phyloP scores from a whole-genome alignment of 2,797 vertebrate genomes.

The Staurois parvus region DNA sequence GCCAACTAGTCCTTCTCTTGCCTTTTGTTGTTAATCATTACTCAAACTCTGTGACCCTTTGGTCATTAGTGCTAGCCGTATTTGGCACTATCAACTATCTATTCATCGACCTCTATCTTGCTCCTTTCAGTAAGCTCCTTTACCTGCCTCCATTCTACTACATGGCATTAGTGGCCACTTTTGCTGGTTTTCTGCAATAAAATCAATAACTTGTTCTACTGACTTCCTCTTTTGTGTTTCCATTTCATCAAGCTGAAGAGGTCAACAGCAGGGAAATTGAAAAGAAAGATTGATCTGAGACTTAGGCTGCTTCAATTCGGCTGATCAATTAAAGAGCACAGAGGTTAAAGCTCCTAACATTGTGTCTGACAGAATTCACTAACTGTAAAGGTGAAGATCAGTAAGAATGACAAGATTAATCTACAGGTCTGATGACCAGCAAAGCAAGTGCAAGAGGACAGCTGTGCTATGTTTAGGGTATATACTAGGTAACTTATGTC shows the following conservation, averaged over 20 bases:
- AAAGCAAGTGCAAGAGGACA: slow-evolving; percentile 16
- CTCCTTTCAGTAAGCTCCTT: not conserved
- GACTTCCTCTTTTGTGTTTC: slow-evolving; percentile 4
- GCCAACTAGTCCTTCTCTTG: not conserved
- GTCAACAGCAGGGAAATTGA: slow-evolving; percentile 38
- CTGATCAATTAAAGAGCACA: slow-evolving; percentile 3
- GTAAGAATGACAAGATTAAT: slow-evolving; percentile 36
- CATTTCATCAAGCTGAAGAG: slow-evolving; percentile 28
- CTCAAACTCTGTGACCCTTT: not conserved
- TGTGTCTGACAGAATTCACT: slow-evolving; percentile 39
- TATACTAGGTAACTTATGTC: not conserved
- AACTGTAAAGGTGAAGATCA: slow-evolving; percentile 32
- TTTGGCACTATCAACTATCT: not conserved
- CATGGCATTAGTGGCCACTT: not conserved
- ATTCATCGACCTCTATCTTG: too few relatives aligned
- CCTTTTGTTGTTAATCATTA: not conserved
- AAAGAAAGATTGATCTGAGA: slow-evolving; percentile 39
- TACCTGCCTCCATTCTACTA: not conserved
- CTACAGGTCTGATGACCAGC: not conserved
- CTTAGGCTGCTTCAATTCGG: slow-evolving; percentile 18
- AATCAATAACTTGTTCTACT: slow-evolving; percentile 12
- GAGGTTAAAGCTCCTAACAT: slow-evolving; percentile 30
- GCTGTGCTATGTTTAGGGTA: not conserved
- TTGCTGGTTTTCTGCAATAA: slow-evolving; percentile 4
- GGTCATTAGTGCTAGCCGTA: not conserved